Evolutionary conservation across 1,140 invertebrate species (phyloP), one percentile per base, ranked within the genome.

Genomic region (Drosophila kikkawai): DNA sequence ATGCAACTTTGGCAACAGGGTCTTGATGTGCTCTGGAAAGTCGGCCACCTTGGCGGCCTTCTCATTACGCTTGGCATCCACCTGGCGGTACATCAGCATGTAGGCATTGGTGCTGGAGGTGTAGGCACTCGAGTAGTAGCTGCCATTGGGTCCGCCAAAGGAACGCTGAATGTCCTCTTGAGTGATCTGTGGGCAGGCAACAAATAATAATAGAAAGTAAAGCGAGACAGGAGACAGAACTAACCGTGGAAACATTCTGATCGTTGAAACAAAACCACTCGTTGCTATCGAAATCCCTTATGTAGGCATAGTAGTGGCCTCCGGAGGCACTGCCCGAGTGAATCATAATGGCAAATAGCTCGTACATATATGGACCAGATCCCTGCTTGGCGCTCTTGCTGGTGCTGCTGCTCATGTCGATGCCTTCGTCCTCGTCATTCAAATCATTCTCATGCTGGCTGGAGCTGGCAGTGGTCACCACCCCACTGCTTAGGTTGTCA

Each of bases 261-360:
- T 98, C 97, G 91, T 98, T 97, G 86, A 97, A 98, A 88, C 96
- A 96, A 85, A 95, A 96, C 97, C 97, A 98, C 73, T 96, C 94
- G 17, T 95, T 93, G 37, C 94, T 96, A 47, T 94, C 93, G 53
- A 97, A 97, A 90, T 98, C 97, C 94, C 98, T 98, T 47, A 98
- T 98, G 80, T 98, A 98, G 19, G 97, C 97, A 93, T 98, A 99
- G 93, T 99, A 99, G 93, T 99, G 98, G 1, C 98, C 98, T 34
- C 97, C 97, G 48, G 96, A 96, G 1, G 97, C 97, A 93, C 96
- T 97, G 8, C 98, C 98, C 37, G 97, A 97, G 93, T 99, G 98
- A 58, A 98, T 97, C 97, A 98, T 98, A 41, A 98, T 97, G 12
- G 97, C 97, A 91, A 98, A 98, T 15, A 99, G 93, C 92, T 99